Conservation (phyloP, 1,140 invertebrate genomes). For the Oncopodura yosiiana region DNA sequence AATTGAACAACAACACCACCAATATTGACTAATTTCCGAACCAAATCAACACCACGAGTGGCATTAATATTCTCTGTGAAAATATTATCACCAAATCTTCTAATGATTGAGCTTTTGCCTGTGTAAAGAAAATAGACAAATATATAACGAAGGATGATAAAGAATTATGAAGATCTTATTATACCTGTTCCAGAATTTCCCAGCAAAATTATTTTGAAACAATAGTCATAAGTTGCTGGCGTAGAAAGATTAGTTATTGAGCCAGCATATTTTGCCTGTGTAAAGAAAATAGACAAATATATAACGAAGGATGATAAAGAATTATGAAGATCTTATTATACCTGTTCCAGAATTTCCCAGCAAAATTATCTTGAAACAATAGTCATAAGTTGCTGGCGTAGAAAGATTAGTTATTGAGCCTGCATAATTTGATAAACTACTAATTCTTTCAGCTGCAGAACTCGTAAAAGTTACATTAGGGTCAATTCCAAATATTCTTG, state of each 20-base stretch:
- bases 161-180: not conserved
- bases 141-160: not conserved
- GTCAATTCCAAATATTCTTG: conserved; percentile 25
- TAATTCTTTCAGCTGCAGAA: not conserved
- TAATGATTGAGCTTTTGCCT: not conserved
- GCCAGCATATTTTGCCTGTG: not conserved
- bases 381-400: too few species aligned
- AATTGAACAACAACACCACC: conserved; percentile 23
- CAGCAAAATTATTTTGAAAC: conserved; percentile 34
- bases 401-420: not conserved
- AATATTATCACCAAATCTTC: conserved; percentile 4
- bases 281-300: not conserved
- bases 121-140: not conserved
- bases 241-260: not conserved
- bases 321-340: not conserved
- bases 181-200: conserved; percentile 31
- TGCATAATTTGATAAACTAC: not conserved
- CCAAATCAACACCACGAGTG: conserved; percentile 24
- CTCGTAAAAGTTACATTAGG: conserved; percentile 4
- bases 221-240: conserved; percentile 13
- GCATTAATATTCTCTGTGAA: conserved; percentile 18
- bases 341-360: conserved; percentile 28
- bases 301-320: not conserved
- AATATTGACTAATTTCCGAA: conserved; percentile 23
- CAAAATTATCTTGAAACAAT: conserved; percentile 33